phyloP scores from a whole-genome alignment of 2,797 vertebrate genomes.

The Sphenopsis melanotis region DNA sequence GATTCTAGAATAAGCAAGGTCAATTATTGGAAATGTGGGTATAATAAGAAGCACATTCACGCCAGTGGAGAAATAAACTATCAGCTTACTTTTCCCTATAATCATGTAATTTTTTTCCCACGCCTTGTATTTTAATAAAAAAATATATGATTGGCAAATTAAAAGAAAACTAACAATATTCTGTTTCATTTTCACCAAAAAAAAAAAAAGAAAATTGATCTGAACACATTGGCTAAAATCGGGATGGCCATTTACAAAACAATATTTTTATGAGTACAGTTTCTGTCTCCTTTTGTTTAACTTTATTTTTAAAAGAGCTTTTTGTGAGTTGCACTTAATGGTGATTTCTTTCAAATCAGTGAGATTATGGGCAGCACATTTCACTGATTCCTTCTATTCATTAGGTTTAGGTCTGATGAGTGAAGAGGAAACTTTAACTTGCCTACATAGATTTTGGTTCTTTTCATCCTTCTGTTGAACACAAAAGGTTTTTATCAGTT shows the following conservation, averaged over 20 bases:
- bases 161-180: neutral
- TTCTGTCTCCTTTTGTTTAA: neutral
- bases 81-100: neutral
- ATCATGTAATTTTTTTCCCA: neutral
- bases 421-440: neutral
- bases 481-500: neutral
- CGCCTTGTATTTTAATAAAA: neutral
- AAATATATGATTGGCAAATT: neutral
- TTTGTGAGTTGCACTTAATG: neutral
- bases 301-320: neutral
- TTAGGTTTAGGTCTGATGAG: neutral
- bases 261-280: neutral
- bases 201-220: neutral
- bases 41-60: neutral
- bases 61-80: neutral
- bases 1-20: neutral
- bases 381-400: neutral
- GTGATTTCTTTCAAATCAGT: neutral
- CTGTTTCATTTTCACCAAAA: neutral
- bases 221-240: neutral
- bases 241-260: neutral
- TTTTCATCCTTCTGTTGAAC: neutral
- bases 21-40: neutral
- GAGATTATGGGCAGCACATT: neutral
- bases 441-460: neutral